Conservation (phyloP, 2,113 vertebrate genomes). For the Progne subis region DNA sequence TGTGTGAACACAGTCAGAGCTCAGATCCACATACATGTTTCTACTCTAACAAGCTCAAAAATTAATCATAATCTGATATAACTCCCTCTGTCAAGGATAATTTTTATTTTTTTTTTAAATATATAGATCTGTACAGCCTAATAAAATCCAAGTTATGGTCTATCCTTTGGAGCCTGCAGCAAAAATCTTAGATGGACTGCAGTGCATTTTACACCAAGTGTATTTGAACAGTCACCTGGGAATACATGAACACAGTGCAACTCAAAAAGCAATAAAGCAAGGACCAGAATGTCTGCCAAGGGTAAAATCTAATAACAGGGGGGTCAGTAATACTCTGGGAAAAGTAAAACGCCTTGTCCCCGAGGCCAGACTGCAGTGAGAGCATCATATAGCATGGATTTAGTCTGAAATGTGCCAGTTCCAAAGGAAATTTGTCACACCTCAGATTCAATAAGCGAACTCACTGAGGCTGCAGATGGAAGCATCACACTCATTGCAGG, state of each 20-base stretch:
- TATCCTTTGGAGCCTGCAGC: not conserved
- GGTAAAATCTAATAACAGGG: slow-evolving; percentile 31
- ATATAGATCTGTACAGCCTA: not conserved
- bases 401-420: not conserved
- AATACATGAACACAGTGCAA: not conserved
- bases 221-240: not conserved
- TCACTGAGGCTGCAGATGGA: not conserved
- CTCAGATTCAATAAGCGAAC: not conserved
- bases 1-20: not conserved
- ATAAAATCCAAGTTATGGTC: not conserved
- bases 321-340: not conserved
- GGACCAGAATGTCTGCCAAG: not conserved
- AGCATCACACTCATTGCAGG: not conserved
- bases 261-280: slow-evolving; percentile 29
- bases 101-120: not conserved
- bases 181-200: not conserved
- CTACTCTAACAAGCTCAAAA: not conserved
- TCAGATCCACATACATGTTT: not conserved
- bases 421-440: not conserved
- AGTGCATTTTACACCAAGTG: not conserved
- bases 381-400: not conserved
- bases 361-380: not conserved
- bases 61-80: not conserved
- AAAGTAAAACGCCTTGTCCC: not conserved
- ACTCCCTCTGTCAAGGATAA: not conserved